Conservation (phyloP, 2,113 vertebrate species). For the Corydoras maculifer region DNA sequence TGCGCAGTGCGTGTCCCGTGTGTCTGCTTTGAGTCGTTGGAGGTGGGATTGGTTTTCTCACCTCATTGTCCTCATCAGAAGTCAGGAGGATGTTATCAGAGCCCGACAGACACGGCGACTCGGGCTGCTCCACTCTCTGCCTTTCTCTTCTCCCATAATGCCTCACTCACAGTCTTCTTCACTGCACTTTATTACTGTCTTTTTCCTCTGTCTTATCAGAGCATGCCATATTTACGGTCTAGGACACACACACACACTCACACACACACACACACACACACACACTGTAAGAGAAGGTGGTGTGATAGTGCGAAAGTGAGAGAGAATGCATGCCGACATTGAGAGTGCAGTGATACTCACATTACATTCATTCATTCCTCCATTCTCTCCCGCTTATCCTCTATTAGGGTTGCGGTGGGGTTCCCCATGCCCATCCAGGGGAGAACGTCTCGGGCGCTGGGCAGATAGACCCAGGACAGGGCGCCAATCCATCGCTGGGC, state of each 20-base stretch:
- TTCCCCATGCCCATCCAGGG: too few species aligned
- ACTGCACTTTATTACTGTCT: slow-evolving; percentile 43
- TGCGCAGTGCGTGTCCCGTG: too few species aligned
- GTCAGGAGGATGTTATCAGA: slow-evolving; percentile 60
- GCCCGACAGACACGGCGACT: slow-evolving; percentile 53
- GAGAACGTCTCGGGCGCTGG: too few species aligned
- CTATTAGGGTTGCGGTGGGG: too few species aligned
- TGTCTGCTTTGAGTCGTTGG: neutral
- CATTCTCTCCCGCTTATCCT: too few species aligned
- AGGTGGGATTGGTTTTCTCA: slow-evolving; percentile 43
- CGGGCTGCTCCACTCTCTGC: neutral
- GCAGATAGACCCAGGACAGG: too few species aligned
- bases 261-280: slow-evolving; percentile 23
- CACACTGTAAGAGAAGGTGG: slow-evolving; percentile 22
- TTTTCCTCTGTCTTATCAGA: slow-evolving; percentile 51
- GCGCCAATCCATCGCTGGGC: too few species aligned
- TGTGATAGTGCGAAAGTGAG: neutral
- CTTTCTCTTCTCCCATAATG: slow-evolving; percentile 42
- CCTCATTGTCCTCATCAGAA: slow-evolving; percentile 60
- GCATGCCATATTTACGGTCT: slow-evolving; percentile 49
- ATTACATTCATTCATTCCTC: too few species aligned
- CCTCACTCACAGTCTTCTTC: slow-evolving; percentile 40
- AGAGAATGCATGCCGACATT: too few species aligned
- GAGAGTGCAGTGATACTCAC: too few species aligned
- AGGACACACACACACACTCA: slow-evolving; percentile 35